phyloP scores from a whole-genome alignment of 2,797 vertebrate genomes.

The Leuciscus waleckii region DNA sequence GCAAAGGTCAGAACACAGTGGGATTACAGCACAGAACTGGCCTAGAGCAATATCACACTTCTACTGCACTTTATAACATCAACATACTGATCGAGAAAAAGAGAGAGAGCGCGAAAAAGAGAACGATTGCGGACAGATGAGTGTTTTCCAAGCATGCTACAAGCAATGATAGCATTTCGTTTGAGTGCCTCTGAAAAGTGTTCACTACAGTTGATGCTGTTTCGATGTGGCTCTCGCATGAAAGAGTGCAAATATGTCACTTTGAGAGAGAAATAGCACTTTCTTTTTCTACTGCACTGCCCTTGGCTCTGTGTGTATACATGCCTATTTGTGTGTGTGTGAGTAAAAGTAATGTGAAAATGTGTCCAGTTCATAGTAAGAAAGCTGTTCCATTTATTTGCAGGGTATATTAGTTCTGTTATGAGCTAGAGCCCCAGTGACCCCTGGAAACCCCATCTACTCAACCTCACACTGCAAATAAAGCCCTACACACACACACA shows the following conservation, averaged over 20 bases:
- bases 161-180: conserved; percentile 77
- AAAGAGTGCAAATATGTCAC: conserved; percentile 33
- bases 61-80: conserved; percentile 51
- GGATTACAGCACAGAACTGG: conserved; percentile 68
- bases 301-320: conserved; percentile 11
- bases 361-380: conserved; percentile 49
- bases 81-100: conserved; percentile 32
- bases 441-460: conserved; percentile 67
- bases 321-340: conserved; percentile 30
- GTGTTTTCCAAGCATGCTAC: conserved; percentile 68
- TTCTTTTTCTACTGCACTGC: not conserved
- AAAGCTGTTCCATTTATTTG: conserved; percentile 70
- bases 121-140: not conserved
- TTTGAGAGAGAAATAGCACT: conserved; percentile 22
- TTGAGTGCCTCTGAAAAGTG: conserved; percentile 66
- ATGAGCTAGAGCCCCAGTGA: conserved; percentile 60
- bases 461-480: conserved; percentile 66
- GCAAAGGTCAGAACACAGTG: conserved; percentile 56
- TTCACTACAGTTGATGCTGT: conserved; percentile 71
- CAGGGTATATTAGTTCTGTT: conserved; percentile 50
- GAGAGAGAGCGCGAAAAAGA: not conserved
- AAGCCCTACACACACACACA: conserved; percentile 6
- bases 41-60: conserved; percentile 63
- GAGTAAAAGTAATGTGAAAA: conserved; percentile 66
- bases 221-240: conserved; percentile 70